phyloP scores from a whole-genome alignment of 2,113 vertebrate species.

The Bos indicus region DNA sequence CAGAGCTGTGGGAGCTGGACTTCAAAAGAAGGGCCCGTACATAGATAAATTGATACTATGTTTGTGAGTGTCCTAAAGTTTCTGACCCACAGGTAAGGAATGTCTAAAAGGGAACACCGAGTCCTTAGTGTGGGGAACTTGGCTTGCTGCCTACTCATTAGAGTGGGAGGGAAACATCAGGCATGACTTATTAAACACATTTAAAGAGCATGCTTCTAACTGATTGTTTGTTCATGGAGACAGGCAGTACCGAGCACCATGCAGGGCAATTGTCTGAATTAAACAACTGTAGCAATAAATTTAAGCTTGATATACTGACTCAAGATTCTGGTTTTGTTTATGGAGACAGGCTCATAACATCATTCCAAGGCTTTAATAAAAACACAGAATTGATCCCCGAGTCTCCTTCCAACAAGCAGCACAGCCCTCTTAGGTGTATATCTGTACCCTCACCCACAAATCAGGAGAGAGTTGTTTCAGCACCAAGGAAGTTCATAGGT shows the following conservation, averaged over 20 bases:
- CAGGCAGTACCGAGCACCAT: background rate
- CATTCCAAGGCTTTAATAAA: background rate
- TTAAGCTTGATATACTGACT: background rate
- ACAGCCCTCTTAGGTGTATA: background rate
- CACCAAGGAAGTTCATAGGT: background rate
- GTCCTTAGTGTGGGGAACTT: background rate
- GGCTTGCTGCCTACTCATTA: background rate
- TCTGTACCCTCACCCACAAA: background rate
- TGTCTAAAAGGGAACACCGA: background rate
- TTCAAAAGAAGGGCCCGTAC: background rate
- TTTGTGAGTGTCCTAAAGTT: background rate
- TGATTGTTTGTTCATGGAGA: background rate
- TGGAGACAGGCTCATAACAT: background rate
- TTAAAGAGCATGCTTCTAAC: background rate
- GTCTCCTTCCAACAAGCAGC: background rate
- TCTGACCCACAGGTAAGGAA: background rate
- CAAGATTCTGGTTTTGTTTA: background rate
- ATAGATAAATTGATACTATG: background rate
- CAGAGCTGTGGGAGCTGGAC: background rate
- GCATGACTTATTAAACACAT: background rate
- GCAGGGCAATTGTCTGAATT: background rate
- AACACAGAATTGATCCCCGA: background rate
- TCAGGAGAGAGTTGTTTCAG: background rate
- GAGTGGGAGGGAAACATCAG: background rate
- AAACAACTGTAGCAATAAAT: background rate